A percentile compares a stretch with the other conserved stretches of the same genome.
Evolutionary conservation across 2,888 invertebrate species (phyloP).

Genomic region (Tigriopus californicus): DNA sequence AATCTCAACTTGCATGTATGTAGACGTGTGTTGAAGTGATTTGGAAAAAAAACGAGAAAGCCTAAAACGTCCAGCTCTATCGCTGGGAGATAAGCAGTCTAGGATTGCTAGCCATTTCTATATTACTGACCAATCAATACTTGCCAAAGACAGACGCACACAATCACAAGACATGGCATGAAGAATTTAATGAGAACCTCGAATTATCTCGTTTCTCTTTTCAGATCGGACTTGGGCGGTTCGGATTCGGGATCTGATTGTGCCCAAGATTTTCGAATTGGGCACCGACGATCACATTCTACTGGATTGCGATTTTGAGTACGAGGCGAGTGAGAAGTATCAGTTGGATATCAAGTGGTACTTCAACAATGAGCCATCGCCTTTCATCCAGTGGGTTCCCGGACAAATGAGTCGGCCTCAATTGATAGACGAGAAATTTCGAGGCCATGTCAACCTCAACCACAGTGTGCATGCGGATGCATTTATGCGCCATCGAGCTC

Average conservation of each 20-base stretch:
- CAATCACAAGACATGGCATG: no score
- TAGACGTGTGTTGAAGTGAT: no score
- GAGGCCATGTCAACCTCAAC: not conserved
- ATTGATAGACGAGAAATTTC: not conserved
- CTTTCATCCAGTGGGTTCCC: constrained; percentile 8
- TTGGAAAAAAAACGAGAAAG: no score
- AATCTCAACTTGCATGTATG: no score
- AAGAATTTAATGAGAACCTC: no score
- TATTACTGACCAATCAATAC: no score
- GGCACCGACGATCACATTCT: not conserved
- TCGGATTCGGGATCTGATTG: not conserved
- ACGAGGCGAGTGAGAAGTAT: not conserved
- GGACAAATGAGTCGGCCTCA: constrained; percentile 8
- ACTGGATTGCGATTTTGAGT: constrained; percentile 1
- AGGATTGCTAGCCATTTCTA: no score
- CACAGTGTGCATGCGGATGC: not conserved
- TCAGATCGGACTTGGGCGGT: not conserved
- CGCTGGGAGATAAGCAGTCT: no score
- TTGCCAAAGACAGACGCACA: no score
- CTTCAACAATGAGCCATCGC: constrained; percentile 7
- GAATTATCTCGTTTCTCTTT: no score
- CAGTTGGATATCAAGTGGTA: constrained; percentile 12
- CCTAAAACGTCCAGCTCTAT: no score
- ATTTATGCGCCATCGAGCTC: not conserved
- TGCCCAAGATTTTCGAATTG: not conserved